Conservation (phyloP, 2,113 vertebrate species). For the Phalacrocorax brasilianus region DNA sequence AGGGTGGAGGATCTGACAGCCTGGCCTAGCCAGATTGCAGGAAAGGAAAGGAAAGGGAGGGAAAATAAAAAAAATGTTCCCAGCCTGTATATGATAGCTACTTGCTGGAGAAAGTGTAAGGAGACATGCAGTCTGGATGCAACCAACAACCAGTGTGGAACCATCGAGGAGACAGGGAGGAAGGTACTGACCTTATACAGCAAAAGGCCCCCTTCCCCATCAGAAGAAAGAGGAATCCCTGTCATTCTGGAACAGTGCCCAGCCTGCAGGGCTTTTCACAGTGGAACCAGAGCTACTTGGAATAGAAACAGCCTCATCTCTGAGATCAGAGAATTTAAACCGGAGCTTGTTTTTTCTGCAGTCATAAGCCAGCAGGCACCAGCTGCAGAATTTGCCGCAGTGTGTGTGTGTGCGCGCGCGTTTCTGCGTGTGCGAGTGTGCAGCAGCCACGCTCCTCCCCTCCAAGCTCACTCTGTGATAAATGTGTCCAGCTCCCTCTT, state of each 20-base stretch:
- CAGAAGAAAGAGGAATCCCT: background rate
- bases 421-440: slow-evolving; percentile 51
- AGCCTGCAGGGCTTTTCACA: slow-evolving; percentile 30
- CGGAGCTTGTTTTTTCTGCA: slow-evolving; percentile 75
- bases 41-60: background rate
- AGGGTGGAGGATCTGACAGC: background rate
- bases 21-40: background rate
- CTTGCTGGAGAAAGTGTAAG: background rate
- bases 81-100: background rate
- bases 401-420: slow-evolving; percentile 64
- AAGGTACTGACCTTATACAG: background rate
- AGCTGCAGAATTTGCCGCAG: slow-evolving; percentile 85
- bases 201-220: background rate
- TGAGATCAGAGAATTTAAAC: slow-evolving; percentile 47
- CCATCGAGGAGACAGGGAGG: background rate
- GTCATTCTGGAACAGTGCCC: background rate
- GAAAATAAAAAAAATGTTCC: background rate
- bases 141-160: background rate
- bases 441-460: slow-evolving; percentile 72
- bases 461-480: slow-evolving; percentile 30
- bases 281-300: background rate
- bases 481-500: slow-evolving; percentile 48
- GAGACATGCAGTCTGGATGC: background rate
- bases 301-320: slow-evolving; percentile 19
- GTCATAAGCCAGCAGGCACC: slow-evolving; percentile 68